Base-by-base conservation (phyloP, 2,797 vertebrate species). In the Gymnopithys bicolor region DNA sequence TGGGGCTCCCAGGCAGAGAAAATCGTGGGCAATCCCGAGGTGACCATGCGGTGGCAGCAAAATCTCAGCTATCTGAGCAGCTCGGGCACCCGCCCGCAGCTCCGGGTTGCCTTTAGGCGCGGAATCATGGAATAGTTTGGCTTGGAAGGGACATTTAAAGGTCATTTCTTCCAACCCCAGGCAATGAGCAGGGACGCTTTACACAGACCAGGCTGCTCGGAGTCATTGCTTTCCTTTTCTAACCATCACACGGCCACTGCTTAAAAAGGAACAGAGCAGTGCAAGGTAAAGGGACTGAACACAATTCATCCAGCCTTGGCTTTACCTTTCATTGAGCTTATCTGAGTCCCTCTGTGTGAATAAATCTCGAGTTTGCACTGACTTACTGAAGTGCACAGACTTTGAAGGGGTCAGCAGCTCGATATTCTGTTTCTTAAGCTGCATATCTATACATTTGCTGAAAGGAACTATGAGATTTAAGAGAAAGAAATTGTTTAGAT, bases 41-140 rank as follows among this genome's bases (percentile, higher is more conserved):
- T 11, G 85, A 25, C 19, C 97, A 64, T 96, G 51, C 9, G 96
- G 81, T 97, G 97, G 93, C 97, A 97, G 95, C 94, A 95, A 53
- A 93, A 17, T 25, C 93, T 58, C 77, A n/a, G 68, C 11, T 76
- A 87, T 90, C 46, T 13, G 19, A 39, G 45, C 14, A 53, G 32
- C 35, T 52, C 12, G 7, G 27, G 53, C 37, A 5, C 28, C 66
- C 28, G 24, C 41, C 24, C 8, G 51, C 59, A 2, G 69, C 24
- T 35, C 68, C 7, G 27, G 7, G 84, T 7, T 10, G 0, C 11
- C 35, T 33, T 11, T 4, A 24, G 41, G 30, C 16, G 11, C 1
- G 32, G 6, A 7, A 10, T 5, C 45, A 0, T 0, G n/a, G 49
- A 8, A 2, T 2, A 12, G 23, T 37, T 13, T 0, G 58, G 21